Conservation (phyloP, 2,888 invertebrate genomes). For the Sinodicranocentrus sp. region DNA sequence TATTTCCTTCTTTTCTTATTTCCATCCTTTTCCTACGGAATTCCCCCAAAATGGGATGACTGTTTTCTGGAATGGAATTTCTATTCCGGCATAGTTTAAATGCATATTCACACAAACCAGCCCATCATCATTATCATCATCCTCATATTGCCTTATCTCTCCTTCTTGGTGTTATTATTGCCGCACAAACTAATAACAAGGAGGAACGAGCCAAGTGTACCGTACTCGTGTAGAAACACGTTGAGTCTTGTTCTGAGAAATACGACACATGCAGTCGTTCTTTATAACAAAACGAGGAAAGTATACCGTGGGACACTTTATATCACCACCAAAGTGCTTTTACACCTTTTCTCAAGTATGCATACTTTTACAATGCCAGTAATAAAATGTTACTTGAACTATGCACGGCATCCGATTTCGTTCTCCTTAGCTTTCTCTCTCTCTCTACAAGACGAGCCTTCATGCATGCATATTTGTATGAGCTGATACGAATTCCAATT, state of each 20-base stretch:
- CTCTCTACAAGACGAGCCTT: conserved; percentile 32
- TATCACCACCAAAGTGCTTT: background rate
- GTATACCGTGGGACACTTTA: background rate
- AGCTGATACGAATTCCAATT: too few species aligned
- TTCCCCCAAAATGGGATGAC: conserved; percentile 17
- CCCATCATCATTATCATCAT: conserved; percentile 38
- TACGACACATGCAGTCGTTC: too few species aligned
- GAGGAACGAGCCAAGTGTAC: conserved; percentile 14
- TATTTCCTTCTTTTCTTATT: conserved; percentile 61
- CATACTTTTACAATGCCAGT: conserved; percentile 4
- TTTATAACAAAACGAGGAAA: too few species aligned
- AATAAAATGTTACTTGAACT: conserved; percentile 58
- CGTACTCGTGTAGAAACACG: background rate
- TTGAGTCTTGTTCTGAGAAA: too few species aligned
- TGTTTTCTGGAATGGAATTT: conserved; percentile 53
- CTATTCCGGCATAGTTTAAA: conserved; percentile 55
- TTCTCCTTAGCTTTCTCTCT: background rate
- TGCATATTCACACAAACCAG: conserved; percentile 48
- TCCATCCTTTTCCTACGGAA: conserved; percentile 33
- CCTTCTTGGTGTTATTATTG: conserved; percentile 49
- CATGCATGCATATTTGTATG: conserved; percentile 8
- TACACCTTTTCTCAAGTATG: background rate
- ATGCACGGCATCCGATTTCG: conserved; percentile 52
- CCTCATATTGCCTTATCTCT: conserved; percentile 43
- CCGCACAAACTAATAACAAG: conserved; percentile 41